Evolutionary conservation across 1,140 invertebrate genomes (phyloP).

Genomic region (Mya arenaria): DNA sequence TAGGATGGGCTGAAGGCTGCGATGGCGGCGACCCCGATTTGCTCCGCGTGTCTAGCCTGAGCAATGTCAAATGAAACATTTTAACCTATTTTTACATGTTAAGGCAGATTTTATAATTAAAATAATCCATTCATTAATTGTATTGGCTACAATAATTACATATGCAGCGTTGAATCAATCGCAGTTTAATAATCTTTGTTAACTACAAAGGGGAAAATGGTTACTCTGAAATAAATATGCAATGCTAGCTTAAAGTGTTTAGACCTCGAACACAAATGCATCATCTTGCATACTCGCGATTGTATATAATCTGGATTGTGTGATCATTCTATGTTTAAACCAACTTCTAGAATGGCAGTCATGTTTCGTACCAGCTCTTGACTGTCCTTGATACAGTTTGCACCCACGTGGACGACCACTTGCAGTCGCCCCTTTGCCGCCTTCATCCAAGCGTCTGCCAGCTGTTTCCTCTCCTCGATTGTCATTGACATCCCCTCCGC

Average conservation of each 20-base stretch:
- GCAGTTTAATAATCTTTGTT: too few relatives aligned
- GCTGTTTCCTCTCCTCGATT: conserved; percentile 86
- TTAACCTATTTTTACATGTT: too few relatives aligned
- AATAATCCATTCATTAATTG: too few relatives aligned
- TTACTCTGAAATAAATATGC: too few relatives aligned
- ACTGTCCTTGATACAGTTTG: conserved; percentile 87
- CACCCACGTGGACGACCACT: conserved; percentile 91
- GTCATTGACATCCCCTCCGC: conserved; percentile 89
- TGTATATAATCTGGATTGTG: not conserved
- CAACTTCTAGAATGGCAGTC: not conserved
- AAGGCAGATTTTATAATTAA: too few relatives aligned
- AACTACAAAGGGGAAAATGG: too few relatives aligned
- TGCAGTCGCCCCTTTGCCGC: conserved; percentile 71
- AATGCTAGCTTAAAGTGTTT: too few relatives aligned
- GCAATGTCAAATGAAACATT: not conserved
- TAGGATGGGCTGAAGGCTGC: conserved; percentile 43
- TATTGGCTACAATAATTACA: too few relatives aligned
- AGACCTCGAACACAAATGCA: too few relatives aligned
- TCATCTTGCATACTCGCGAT: not conserved
- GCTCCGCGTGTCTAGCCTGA: conserved; percentile 48
- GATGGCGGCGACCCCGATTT: conserved; percentile 30
- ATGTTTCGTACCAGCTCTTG: conserved; percentile 86
- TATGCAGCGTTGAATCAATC: too few relatives aligned
- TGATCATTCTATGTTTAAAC: too few relatives aligned
- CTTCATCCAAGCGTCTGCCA: conserved; percentile 87